Base-by-base conservation (phyloP, 2,888 invertebrate genomes). In the Tyria jacobaeae region DNA sequence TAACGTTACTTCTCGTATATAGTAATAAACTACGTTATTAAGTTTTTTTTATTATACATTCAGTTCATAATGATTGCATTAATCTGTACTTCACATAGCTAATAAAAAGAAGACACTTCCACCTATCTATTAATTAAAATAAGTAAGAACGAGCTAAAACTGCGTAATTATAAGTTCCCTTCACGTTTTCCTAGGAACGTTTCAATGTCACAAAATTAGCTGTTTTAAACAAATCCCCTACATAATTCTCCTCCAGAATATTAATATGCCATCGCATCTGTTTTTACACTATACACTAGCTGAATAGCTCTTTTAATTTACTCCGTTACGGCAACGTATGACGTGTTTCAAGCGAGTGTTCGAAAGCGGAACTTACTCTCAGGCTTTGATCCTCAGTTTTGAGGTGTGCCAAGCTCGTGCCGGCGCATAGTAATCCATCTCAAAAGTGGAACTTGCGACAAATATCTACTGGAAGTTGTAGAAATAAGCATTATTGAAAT, bases 371-470 rank as follows among this genome's bases (percentile, higher is more conserved):
- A 85, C 81, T 85, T 85, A 78, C 76, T 71, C 68, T 57, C 70
- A 71, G 73, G 77, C 77, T 75, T 79, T 79, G 79, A 79, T 81
- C 76, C 81, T 71, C 72, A 81, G 81, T 81, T 82, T 78, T 83
- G 86, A 87, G 85, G 87, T 85, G 81, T 70, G 73, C 83, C 81
- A 64, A 77, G 78, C 65, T 77, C 88, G 85, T 89, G 89, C 82
- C 78, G 69, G 73, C 73, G 88, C 88, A 89, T 89, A 88, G 85
- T 88, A 88, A 88, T 88, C 81, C 76, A 79, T 78, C 82, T 79
- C 74, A 72, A 71, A 74, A 79, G 83, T 78, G 78, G 80, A 74
- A 82, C 79, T 77, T 70, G 62, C 71, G 78, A 78, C 68, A 72
- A 79, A 79, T 76, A 71, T 76, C 69, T 60, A 51, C 55, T 58